Evolutionary conservation across 1,140 invertebrate species (phyloP), one percentile per base, ranked within the genome.

Genomic region (Glossosoma conforme): DNA sequence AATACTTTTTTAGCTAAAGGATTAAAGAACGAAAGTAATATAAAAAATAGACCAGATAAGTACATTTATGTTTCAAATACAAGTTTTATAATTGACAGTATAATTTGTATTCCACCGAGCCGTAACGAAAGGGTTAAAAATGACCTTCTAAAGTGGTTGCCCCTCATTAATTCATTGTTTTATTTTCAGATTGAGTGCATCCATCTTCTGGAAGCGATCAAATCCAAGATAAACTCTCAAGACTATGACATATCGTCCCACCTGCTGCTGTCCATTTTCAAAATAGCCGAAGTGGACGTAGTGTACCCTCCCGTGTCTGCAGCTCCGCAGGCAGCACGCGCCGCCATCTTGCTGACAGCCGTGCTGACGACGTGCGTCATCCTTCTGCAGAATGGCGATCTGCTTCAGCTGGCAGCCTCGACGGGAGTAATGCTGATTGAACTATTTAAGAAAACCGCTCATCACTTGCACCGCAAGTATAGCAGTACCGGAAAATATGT

Each of bases 261-360:
- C 69, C 81, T 89, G 24, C 76, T 91, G 10, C 77, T 93, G 8
- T 92, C 89, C 53, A 89, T 92, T 65, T 88, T 92, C 69, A 92
- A 92, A 74, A 88, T 92, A 75, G 88, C 89, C n/a, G 87, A 91
- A 75, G 87, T 91, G 14, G 87, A 91, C 66, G 84, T 89, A 22
- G 77, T 85, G 6, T 79, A 75, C 52, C 72, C 72, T 17, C 70
- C 72, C 1, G 70, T 70, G 24, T 68, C 63, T 43, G 18, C 46
- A 17, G 19, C 46, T n/a, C 25, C n/a, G 8, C 41, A 19, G 10
- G 41, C 6, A 20, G 20, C 13, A 18, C 33, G 14, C 11, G 28
- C 40, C 15, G 25, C 41, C 8, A 32, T 40, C 1, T 14, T 51
- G 17, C 25, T 51, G 30, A 14, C 37, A 28, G 21, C 25, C 25